Percentiles rank a stretch among this genome's conserved stretches.
Conservation (phyloP, 2,797 vertebrate genomes). For the Arnoldichthys spilopterus region DNA sequence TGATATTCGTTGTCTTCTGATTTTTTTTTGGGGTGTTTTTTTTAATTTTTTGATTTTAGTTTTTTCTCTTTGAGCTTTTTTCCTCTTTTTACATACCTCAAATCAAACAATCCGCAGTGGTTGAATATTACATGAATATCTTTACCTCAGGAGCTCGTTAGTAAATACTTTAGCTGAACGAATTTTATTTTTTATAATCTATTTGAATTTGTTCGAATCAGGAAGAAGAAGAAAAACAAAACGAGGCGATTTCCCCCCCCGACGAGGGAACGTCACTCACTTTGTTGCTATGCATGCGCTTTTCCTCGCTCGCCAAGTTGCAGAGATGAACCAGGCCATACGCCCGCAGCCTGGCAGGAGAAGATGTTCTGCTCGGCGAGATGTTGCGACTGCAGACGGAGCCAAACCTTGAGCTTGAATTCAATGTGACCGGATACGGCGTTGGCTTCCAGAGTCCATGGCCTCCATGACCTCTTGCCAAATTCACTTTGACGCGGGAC, state of each 20-base stretch:
- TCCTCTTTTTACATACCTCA: slow-evolving; percentile 79
- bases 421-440: background rate
- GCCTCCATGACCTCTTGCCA: background rate
- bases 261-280: background rate
- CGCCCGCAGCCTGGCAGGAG: no score
- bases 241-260: background rate
- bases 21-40: slow-evolving; percentile 74
- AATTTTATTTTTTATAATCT: slow-evolving; percentile 73
- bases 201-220: slow-evolving; percentile 72
- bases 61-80: slow-evolving; percentile 47
- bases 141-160: slow-evolving; percentile 80
- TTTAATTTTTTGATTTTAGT: slow-evolving; percentile 58
- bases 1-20: slow-evolving; percentile 70
- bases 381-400: slow-evolving; percentile 7
- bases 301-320: background rate
- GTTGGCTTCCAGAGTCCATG: background rate
- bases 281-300: slow-evolving; percentile 13
- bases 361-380: background rate
- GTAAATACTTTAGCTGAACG: slow-evolving; percentile 75
- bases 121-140: slow-evolving; percentile 59
- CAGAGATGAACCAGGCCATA: no score
- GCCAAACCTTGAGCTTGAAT: background rate
- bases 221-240: no score
- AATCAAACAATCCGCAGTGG: slow-evolving; percentile 77
- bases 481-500: background rate